Base-by-base conservation (phyloP, 2,113 vertebrate species). In the Nematolebias whitei region DNA sequence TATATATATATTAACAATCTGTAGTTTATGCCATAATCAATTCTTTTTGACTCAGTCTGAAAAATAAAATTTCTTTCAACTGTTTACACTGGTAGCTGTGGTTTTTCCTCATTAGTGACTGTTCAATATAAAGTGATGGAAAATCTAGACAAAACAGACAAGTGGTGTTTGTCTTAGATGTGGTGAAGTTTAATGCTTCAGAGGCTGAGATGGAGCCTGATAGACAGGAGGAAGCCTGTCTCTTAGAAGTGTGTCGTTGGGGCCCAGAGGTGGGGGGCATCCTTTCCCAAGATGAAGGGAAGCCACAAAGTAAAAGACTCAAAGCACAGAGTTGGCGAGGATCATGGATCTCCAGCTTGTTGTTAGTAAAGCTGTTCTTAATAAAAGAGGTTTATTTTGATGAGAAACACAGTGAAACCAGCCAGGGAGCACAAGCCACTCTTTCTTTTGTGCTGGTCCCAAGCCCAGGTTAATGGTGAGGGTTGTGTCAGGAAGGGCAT, bases 171-270 rank as follows among this genome's bases (percentile, higher is more conserved):
- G 74, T 44, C 57, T 62, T 66, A 53, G 61, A 81, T 78, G 76
- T 78, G 77, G 75, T 78, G 82, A 80, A 82, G 85, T 73, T 48
- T 50, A 78, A 73, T 35, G 39, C 82, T 52, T 39, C 53, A 38
- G 14, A 72, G 40, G 52, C 11, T 5, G 39, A 68, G 55, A 71
- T 67, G 63, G 35, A 78, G 62, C 35, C 58, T 43, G 15, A 63
- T 18, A 16, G 49, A 67, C 2, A 20, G 54, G 60, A 55, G 11
- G 49, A n/a, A n/a, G n/a, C n/a, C n/a, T n/a, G n/a, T n/a, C n/a
- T n/a, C n/a, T n/a, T n/a, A n/a, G 51, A 74, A 66, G 71, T 80
- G 68, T 72, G 58, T 77, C 62, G 82, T 76, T 60, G 68, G 61
- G 87, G 84, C 79, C 85, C 65, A 4, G 12, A 43, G 35, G 64